Conservation (phyloP, 2,888 invertebrate genomes). For the Papilio elwesi region DNA sequence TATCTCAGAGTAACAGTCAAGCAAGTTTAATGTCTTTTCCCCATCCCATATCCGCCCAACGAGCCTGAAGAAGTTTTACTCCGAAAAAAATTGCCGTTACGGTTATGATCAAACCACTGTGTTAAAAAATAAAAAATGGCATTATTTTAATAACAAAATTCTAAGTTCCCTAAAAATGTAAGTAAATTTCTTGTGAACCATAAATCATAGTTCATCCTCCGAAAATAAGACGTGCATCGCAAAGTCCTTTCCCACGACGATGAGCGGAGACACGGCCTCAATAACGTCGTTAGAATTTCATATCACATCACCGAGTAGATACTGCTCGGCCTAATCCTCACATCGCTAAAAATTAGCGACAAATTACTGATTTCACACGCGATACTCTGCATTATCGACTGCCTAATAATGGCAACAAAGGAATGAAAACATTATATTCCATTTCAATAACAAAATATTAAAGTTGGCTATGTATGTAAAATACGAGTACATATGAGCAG, state of each 20-base stretch:
- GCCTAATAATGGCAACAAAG: too few species aligned
- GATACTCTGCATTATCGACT: background rate
- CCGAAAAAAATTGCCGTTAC: too few species aligned
- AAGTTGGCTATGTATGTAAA: too few species aligned
- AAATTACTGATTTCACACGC: constrained; percentile 11
- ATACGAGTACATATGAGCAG: background rate
- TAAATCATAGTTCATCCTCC: background rate
- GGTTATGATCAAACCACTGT: too few species aligned
- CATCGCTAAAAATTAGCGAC: constrained; percentile 21
- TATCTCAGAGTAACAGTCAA: too few species aligned
- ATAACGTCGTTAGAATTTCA: constrained; percentile 35
- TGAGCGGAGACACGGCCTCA: constrained; percentile 11
- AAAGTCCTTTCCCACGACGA: constrained; percentile 27
- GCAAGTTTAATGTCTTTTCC: too few species aligned
- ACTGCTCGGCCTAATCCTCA: constrained; percentile 17
- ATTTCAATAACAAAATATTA: too few species aligned
- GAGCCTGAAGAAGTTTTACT: too few species aligned
- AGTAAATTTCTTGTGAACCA: background rate
- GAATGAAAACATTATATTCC: too few species aligned
- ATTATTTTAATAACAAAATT: too few species aligned
- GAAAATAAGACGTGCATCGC: constrained; percentile 5
- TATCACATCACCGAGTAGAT: constrained; percentile 23
- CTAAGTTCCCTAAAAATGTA: background rate
- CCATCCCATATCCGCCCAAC: too few species aligned
- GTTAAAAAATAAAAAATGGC: too few species aligned